Evolutionary conservation across 2,888 invertebrate genomes (phyloP), one percentile per base, ranked within the genome.

Genomic region (Lacanobia wlatinum): DNA sequence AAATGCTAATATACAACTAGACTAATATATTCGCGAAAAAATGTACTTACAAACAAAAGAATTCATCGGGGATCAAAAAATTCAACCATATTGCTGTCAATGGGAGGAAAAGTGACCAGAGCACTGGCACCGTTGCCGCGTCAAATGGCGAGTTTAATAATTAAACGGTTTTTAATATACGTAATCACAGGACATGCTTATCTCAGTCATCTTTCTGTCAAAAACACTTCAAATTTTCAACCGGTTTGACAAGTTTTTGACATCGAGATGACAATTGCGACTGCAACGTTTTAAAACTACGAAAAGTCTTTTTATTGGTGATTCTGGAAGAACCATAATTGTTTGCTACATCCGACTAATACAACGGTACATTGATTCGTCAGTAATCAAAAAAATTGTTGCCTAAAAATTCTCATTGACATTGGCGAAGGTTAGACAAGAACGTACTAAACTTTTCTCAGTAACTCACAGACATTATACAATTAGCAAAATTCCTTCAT

Each of bases 351-450:
- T 10, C 12, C 12, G 14, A 50, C 14, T 21, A 34, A 59, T 59
- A 14, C 12, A 7, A 6, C 1, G 16, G 21, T 34, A 2, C 2
- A 28, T 28, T 21, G n/a, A 40, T 34, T 16, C 23, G 34, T n/a
- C n/a, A 21, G 1, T 12, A 53, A 2, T n/a, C 21, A 64, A 48
- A 58, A 18, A 9, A 63, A 18, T 46, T 9, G 2, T 43, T 43
- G 14, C 21, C 12, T 34, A 16, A 55, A 75, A 60, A 67, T 10
- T 34, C 1, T 2, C n/a, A 3, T 28, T 28, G 18, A 75, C 67
- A 75, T 75, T 75, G 55, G 1, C 38, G 2, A 75, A 74, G 67
- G 74, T 43, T 61, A 61, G 12, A 48, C 23, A 16, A 50, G 21
- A 70, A 16, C 23, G 18, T 38, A 46, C 34, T 73, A 18, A 12